Conservation (phyloP, 1,140 invertebrate genomes). For the Grapholita molesta region DNA sequence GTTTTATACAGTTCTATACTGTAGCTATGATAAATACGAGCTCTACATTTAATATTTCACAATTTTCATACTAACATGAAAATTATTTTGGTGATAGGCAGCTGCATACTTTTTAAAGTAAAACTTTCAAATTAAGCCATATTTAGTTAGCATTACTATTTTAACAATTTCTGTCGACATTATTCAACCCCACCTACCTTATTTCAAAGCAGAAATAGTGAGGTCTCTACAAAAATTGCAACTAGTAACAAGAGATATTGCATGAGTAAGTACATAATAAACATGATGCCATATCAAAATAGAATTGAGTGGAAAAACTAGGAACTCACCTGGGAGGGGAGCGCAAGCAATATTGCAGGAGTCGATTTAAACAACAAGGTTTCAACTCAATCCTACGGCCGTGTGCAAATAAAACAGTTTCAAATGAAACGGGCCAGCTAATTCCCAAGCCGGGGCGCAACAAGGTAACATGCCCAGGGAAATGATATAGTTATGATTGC, state of each 20-base stretch:
- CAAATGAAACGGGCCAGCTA: conserved; percentile 11
- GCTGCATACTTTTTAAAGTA: no score
- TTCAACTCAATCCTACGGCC: conserved; percentile 32
- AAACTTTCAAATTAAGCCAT: no score
- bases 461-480: conserved; percentile 5
- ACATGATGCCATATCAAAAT: conserved; percentile 40
- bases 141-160: no score
- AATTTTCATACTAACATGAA: not conserved
- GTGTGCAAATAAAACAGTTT: conserved; percentile 28
- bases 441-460: conserved; percentile 7
- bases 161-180: no score
- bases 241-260: not conserved
- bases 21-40: not conserved
- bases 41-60: not conserved
- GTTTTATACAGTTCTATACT: not conserved
- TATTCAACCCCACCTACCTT: no score
- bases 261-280: not conserved
- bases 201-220: no score
- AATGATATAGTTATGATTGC: conserved; percentile 13
- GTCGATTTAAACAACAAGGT: conserved; percentile 57
- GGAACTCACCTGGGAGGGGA: conserved; percentile 42
- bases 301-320: conserved; percentile 42
- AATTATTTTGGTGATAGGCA: no score
- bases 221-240: not conserved
- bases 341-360: conserved; percentile 53